Evolutionary conservation across 2,888 invertebrate species (phyloP), one percentile per base, ranked within the genome.

Genomic region (Biston betularia): DNA sequence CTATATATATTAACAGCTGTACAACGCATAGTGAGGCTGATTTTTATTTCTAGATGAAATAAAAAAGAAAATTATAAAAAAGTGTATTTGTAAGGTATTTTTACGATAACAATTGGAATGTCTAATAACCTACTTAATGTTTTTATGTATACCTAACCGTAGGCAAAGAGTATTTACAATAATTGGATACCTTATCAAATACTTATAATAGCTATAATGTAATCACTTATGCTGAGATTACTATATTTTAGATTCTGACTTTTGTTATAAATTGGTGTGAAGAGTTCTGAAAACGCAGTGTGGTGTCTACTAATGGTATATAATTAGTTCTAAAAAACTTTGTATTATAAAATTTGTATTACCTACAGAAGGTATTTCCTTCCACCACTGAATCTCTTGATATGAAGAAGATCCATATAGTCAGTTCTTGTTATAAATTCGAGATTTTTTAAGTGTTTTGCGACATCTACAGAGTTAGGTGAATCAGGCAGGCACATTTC

Each of bases 401-500:
- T 53, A 38, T 10, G 6, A 53, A 9, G 38, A 38, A 38, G 15
- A 38, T 38, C 9, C 38, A 38, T 52, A 35, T 35, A 38, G 10
- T 53, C 52, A 53, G 52, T 53, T 53, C 52, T 38, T 38, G 38
- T 38, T 10, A 38, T 53, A 53, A 53, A 53, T 53, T 53, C 52
- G 52, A 53, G 52, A 53, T 15, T 15, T 53, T 38, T 14, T 53
- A 10, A 38, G 52, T 10, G 38, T 14, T 53, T 53, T 3, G 24
- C 24, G 1, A 24, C 24, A 38, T 38, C 38, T 53, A 53, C 52
- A 15, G 15, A 53, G 4, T 11, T 6, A 40, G 8, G 7, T 34
- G 12, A 7, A 4, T 35, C 35, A 24, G 9, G 10, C 10, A 49
- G 24, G 24, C 24, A 24, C 24, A 15, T 6, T 14, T 15, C 15